Evolutionary conservation across 2,797 vertebrate genomes (phyloP).

Genomic region (Leucoraja ocellata): DNA sequence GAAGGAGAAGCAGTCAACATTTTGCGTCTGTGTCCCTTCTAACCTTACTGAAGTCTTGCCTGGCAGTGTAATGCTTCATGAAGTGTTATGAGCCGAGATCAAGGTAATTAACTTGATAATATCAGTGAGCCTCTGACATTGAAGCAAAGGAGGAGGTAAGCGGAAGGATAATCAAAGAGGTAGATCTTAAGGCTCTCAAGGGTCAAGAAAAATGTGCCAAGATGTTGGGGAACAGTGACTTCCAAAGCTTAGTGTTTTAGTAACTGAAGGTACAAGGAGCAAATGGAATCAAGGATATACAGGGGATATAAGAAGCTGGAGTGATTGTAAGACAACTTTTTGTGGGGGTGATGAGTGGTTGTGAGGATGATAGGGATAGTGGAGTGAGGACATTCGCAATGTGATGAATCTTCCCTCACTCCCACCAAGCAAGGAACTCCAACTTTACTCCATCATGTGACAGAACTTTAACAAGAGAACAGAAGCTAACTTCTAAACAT

Average conservation of each 20-base stretch:
- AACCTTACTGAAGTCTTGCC: neutral
- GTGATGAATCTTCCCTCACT: too few species aligned
- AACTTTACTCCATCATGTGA: neutral
- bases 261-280: neutral
- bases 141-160: neutral
- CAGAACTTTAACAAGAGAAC: neutral
- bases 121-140: neutral
- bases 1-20: too few species aligned
- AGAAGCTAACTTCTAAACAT: neutral
- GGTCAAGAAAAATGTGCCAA: neutral
- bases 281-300: neutral
- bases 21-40: too few species aligned
- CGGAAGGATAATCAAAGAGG: neutral
- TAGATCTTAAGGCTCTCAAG: neutral
- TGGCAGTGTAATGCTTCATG: neutral
- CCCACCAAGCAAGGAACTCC: too few species aligned
- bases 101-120: neutral
- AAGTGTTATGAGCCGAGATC: neutral
- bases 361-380: neutral
- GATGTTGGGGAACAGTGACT: neutral
- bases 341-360: neutral
- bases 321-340: neutral
- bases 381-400: neutral
- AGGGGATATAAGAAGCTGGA: neutral
- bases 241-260: neutral